phyloP scores from a whole-genome alignment of 1,140 invertebrate genomes.

The Neoseiulus cucumeris region DNA sequence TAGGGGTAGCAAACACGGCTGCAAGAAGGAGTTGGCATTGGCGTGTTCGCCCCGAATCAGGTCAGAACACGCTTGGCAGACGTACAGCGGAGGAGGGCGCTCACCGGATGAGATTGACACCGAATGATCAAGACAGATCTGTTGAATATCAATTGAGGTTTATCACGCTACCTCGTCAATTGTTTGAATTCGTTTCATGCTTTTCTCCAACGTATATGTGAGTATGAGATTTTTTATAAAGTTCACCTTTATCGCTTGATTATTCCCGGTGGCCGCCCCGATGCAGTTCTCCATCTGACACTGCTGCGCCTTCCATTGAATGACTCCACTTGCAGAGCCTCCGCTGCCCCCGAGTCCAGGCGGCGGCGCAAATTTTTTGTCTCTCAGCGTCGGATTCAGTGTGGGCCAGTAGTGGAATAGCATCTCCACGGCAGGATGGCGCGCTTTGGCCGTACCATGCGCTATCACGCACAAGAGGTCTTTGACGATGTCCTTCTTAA shows the following conservation, averaged over 20 bases:
- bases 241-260: constrained; percentile 29
- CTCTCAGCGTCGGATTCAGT: constrained; percentile 77
- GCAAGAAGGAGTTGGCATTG: constrained; percentile 49
- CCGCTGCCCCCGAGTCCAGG: constrained; percentile 11
- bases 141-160: neutral
- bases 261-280: constrained; percentile 16
- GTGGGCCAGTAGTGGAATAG: constrained; percentile 99
- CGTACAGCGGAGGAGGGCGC: constrained; percentile 70
- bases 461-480: constrained; percentile 90
- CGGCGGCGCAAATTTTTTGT: constrained; percentile 40
- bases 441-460: constrained; percentile 73
- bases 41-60: constrained; percentile 48
- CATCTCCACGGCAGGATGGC: constrained; percentile 79
- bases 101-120: constrained; percentile 44
- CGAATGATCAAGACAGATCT: constrained; percentile 35
- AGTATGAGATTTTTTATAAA: constrained; percentile 24
- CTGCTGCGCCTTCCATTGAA: constrained; percentile 21
- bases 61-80: constrained; percentile 90
- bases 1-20: constrained; percentile 75
- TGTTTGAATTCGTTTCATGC: too few relatives aligned
- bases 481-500: constrained; percentile 66
- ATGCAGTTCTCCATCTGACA: constrained; percentile 25
- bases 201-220: too few relatives aligned
- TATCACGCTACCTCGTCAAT: too few relatives aligned
- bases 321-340: neutral